phyloP scores from a whole-genome alignment of 2,888 invertebrate genomes.

The Brenthis daphne region DNA sequence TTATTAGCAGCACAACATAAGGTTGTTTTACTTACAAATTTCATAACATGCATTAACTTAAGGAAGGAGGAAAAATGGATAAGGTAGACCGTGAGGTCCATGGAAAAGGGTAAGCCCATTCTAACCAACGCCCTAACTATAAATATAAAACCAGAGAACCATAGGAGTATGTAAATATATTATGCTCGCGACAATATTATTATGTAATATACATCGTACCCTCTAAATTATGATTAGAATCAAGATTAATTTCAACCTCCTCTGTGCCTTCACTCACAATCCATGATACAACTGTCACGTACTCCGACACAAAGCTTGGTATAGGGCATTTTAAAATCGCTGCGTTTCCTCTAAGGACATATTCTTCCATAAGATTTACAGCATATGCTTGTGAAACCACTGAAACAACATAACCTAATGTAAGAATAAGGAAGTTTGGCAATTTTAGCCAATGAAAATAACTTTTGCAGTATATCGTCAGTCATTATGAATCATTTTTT shows the following conservation, averaged over 20 bases:
- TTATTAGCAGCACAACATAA: slow-evolving; percentile 58
- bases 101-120: slow-evolving; percentile 73
- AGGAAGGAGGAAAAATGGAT: slow-evolving; percentile 80
- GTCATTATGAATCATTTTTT: background rate
- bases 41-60: slow-evolving; percentile 74
- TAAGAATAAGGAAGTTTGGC: slow-evolving; percentile 39
- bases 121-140: slow-evolving; percentile 58
- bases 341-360: slow-evolving; percentile 94
- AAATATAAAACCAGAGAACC: slow-evolving; percentile 21
- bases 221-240: slow-evolving; percentile 62
- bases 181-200: slow-evolving; percentile 4
- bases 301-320: slow-evolving; percentile 96
- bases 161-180: slow-evolving; percentile 26
- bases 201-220: slow-evolving; percentile 52
- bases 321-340: slow-evolving; percentile 96
- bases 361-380: slow-evolving; percentile 96
- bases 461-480: too few relatives aligned
- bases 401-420: slow-evolving; percentile 79
- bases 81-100: slow-evolving; percentile 83
- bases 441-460: slow-evolving; percentile 31
- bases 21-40: slow-evolving; percentile 75
- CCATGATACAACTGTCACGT: slow-evolving; percentile 93
- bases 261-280: slow-evolving; percentile 87
- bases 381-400: slow-evolving; percentile 95
- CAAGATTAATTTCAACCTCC: slow-evolving; percentile 74